Conservation (phyloP, 2,113 vertebrate genomes). For the Orcinus orca region DNA sequence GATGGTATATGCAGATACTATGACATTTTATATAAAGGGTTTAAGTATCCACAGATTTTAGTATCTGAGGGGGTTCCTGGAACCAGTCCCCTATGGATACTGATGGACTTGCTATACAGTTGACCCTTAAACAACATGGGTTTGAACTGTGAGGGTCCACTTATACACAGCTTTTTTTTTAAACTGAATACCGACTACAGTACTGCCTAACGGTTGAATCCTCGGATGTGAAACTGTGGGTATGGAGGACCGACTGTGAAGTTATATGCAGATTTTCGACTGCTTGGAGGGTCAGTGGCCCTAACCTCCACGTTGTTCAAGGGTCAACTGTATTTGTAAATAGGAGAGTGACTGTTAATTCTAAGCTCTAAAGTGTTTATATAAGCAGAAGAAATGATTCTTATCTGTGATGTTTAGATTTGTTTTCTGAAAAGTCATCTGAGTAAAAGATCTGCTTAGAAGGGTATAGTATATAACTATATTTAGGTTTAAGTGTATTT, state of each 20-base stretch:
- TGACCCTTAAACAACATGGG: not conserved
- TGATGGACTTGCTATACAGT: not conserved
- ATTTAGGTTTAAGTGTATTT: slow-evolving; percentile 7
- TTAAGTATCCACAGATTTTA: not conserved
- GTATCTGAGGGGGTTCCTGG: not conserved
- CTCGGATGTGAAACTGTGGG: not conserved
- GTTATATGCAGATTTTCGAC: not conserved
- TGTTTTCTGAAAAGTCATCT: slow-evolving; percentile 12
- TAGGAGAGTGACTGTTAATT: not conserved
- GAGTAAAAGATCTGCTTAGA: not conserved
- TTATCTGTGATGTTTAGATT: slow-evolving; percentile 26
- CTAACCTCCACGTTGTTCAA: not conserved
- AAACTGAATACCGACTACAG: not conserved
- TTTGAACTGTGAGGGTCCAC: not conserved
- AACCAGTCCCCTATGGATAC: not conserved
- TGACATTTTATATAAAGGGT: not conserved
- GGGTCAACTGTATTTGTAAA: not conserved
- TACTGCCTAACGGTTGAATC: not conserved
- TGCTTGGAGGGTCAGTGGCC: not conserved
- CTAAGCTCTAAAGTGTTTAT: not conserved
- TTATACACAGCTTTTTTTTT: not conserved
- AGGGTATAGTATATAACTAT: not conserved
- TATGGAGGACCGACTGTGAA: not conserved
- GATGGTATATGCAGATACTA: not conserved
- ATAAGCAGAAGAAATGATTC: not conserved